Base-by-base conservation (phyloP, 2,113 vertebrate species). In the Saccopteryx bilineata region DNA sequence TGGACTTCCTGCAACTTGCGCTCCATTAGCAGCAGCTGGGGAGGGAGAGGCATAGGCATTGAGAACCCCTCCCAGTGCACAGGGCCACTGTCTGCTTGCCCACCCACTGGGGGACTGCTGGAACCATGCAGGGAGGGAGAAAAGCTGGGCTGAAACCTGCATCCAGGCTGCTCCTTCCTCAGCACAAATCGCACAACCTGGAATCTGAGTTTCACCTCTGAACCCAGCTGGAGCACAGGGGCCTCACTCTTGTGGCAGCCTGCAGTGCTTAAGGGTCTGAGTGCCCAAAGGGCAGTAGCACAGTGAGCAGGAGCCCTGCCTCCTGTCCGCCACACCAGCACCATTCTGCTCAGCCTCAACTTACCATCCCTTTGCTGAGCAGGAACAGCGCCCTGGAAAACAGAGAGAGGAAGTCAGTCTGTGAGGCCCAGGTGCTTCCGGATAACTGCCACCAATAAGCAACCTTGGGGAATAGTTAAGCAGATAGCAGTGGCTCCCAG, bases 351-450 rank as follows among this genome's bases (percentile, higher is more conserved):
- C 14, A 31, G 54, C 60, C 60, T 15, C 15, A 33, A 99, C 99
- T 99, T 97, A 99, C 99, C 99, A 99, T 99, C 97, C 99, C 99
- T 98, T 99, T 99, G 98, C 99, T 99, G 91, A 99, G 98, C 95
- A 99, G 99, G 97, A 99, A 99, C 81, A 99, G 98, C 0, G 99
- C 99, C 98, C 99, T 99, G 97, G 74, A 94, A 98, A 97, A 18
- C 52, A 96, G 96, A 97, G 66, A 95, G 0, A 69, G 15, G 75
- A 8, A 26, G 5, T 95, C 65, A 97, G 63, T 66, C 61, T 79
- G 31, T 11, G 18, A 74, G 79, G 46, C 23, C 17, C 46, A 39
- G 33, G 66, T 5, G 33, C 26, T 46, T 65, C 48, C 69, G 23
- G 85, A 71, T 18, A 72, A 65, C 69, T 21, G 39, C 7, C 7